Conservation (phyloP, 2,888 invertebrate genomes). For the Phytoseiulus persimilis region DNA sequence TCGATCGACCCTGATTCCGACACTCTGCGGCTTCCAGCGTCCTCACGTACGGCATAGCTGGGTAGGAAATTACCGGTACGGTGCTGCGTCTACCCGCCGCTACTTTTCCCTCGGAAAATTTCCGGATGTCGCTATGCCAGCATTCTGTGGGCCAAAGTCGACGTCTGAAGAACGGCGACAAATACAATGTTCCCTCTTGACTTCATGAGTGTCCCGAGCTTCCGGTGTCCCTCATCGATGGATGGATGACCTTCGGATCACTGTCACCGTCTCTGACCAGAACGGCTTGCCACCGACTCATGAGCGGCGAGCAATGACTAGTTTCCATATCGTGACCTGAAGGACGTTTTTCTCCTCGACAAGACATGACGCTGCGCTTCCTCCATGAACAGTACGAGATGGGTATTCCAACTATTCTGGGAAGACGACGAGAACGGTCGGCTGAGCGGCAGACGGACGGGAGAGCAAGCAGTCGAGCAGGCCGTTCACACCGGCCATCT, state of each 20-base stretch:
- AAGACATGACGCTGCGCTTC: not conserved
- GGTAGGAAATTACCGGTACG: too few relatives aligned
- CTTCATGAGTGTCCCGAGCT: not conserved
- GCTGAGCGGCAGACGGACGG: not conserved
- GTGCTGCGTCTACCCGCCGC: too few relatives aligned
- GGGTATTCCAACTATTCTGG: not conserved
- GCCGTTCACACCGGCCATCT: not conserved
- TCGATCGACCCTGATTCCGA: not conserved
- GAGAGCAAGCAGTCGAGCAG: not conserved
- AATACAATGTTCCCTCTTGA: not conserved
- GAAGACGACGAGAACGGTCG: not conserved
- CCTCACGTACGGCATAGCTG: too few relatives aligned
- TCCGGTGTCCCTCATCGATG: not conserved
- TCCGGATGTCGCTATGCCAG: too few relatives aligned
- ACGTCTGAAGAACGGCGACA: not conserved
- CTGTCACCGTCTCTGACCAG: not conserved
- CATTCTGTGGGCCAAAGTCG: too few relatives aligned
- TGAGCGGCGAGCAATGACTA: not conserved
- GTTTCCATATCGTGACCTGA: not conserved
- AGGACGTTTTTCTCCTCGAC: not conserved
- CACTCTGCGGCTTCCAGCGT: too few relatives aligned
- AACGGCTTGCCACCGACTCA: not conserved
- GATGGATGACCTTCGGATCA: not conserved
- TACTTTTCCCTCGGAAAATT: too few relatives aligned
- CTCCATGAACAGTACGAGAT: not conserved